Evolutionary conservation across 2,888 invertebrate species (phyloP).

Genomic region (Cephonodes hylas): DNA sequence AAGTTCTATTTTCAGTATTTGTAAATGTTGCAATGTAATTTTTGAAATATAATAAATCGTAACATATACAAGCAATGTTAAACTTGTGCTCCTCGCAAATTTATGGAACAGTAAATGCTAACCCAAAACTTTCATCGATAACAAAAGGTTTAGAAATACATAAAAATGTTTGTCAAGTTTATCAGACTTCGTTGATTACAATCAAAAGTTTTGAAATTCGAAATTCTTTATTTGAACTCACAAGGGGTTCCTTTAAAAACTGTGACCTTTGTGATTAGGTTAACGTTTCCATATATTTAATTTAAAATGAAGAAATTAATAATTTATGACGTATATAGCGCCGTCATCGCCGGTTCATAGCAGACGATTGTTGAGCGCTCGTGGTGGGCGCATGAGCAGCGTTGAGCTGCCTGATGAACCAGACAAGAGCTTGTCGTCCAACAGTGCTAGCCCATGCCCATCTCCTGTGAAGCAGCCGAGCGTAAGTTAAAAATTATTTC

Average conservation of each 20-base stretch:
- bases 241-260: neutral
- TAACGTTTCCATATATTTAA: slow-evolving; percentile 18
- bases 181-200: neutral
- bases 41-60: no score
- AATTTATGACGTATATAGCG: slow-evolving; percentile 79
- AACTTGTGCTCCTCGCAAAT: no score
- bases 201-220: neutral
- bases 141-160: neutral
- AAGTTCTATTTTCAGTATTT: no score
- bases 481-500: slow-evolving; percentile 46
- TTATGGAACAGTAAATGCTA: neutral
- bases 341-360: slow-evolving; percentile 96
- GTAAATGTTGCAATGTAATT: no score
- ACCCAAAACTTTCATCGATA: neutral
- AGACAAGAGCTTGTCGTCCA: slow-evolving; percentile 94
- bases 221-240: neutral
- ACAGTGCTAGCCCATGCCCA: slow-evolving; percentile 96
- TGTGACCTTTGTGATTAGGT: neutral
- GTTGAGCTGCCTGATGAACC: slow-evolving; percentile 95
- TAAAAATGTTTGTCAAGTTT: neutral
- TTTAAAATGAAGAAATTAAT: slow-evolving; percentile 11
- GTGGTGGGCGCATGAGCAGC: slow-evolving; percentile 94
- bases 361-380: slow-evolving; percentile 88
- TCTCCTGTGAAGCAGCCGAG: slow-evolving; percentile 86
- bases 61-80: no score